Percentiles rank a stretch among this genome's conserved stretches.
phyloP scores from a whole-genome alignment of 2,113 vertebrate species.

The Nerophis lumbriciformis region DNA sequence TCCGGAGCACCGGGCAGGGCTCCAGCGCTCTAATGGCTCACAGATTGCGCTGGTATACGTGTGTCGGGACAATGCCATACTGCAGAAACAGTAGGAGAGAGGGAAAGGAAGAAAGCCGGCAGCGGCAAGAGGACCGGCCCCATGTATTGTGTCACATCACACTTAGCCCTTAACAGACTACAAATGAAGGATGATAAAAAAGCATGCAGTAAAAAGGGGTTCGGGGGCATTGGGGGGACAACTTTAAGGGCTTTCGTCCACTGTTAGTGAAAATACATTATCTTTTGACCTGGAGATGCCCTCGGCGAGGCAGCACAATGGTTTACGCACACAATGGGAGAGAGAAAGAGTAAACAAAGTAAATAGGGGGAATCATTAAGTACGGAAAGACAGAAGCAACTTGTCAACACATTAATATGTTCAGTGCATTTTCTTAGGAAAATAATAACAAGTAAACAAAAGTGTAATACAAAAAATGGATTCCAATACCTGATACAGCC shows the following conservation, averaged over 20 bases:
- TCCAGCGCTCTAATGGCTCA: constrained; percentile 89
- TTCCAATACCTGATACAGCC: constrained; percentile 5
- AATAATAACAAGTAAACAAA: constrained; percentile 7
- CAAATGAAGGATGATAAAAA: constrained; percentile 75
- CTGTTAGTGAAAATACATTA: constrained; percentile 86
- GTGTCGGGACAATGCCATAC: constrained; percentile 77
- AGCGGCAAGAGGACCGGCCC: constrained; percentile 65
- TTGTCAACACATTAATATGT: constrained; percentile 3
- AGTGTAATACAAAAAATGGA: constrained; percentile 4
- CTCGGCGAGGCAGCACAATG: constrained; percentile 73
- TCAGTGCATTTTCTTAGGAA: constrained; percentile 23
- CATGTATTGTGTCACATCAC: constrained; percentile 84
- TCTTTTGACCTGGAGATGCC: constrained; percentile 85
- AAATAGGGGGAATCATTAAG: not conserved
- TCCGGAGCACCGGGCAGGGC: constrained; percentile 79
- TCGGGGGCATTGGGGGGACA: constrained; percentile 42
- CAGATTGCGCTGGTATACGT: constrained; percentile 77
- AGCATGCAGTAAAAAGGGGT: constrained; percentile 53
- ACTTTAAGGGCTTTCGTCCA: constrained; percentile 70
- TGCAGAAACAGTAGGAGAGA: constrained; percentile 53
- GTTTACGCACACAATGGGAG: constrained; percentile 61
- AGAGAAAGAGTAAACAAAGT: not conserved
- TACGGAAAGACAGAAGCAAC: constrained; percentile 3
- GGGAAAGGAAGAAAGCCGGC: constrained; percentile 42
- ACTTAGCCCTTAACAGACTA: constrained; percentile 60